Evolutionary conservation across 2,888 invertebrate species (phyloP), one percentile per base, ranked within the genome.

Genomic region (Lymantria dispar): DNA sequence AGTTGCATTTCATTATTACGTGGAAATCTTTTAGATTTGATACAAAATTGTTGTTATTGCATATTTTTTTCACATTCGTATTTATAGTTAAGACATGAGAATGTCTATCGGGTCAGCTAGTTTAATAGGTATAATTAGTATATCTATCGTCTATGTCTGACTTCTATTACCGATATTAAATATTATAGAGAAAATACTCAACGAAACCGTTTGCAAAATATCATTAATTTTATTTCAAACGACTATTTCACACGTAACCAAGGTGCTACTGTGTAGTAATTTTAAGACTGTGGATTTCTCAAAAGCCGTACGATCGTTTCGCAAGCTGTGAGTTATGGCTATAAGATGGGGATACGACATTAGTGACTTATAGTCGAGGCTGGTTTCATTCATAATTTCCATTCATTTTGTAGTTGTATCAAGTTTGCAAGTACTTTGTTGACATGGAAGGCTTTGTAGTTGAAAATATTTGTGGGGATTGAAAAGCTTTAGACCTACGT

Each of bases 341-440:
- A 68, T 78, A 75, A 81, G 77, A 70, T 72, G 66, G 72, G 78
- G 84, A 85, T 85, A 83, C 67, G 78, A 78, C 83, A 58, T 64
- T 56, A 33, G 66, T 80, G 73, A 85, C 62, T 82, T 81, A 84
- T 77, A 58, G 72, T 59, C 52, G 48, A 52, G 63, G 72, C 82
- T 75, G 73, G 78, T 80, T 80, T 71, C 79, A 81, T 85, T 85
- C 82, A 81, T 60, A 56, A 61, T 43, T 56, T 51, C 64, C 64
- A 74, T 73, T 73, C 74, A 73, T 42, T 36, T 48, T 42, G 29
- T 45, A 45, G 43, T 47, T 53, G 43, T 41, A 22, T 15, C 48
- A 43, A 52, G 52, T 48, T 47, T 53, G 52, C 49, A 11, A 38
- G 36, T 38, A 53, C 52, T 53, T 49, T 53, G 52, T 53, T 40